Evolutionary conservation across 2,113 vertebrate species (phyloP).

Genomic region (Piaya cayana): DNA sequence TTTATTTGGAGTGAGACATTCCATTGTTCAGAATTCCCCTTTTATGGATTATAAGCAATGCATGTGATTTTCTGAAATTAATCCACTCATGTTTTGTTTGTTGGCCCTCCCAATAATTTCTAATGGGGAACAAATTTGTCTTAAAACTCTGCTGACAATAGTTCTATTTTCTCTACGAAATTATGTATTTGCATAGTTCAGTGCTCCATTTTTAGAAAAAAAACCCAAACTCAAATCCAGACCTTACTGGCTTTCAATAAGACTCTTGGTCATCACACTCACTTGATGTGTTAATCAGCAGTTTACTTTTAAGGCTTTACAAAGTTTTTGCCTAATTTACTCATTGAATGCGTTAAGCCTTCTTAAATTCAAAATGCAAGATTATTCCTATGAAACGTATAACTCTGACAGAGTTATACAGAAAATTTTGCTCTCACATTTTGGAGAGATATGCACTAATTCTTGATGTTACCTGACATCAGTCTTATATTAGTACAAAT

Average conservation of each 20-base stretch:
- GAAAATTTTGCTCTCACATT: background rate
- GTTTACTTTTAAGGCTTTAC: background rate
- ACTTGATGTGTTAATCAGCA: background rate
- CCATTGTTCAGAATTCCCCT: slow-evolving; percentile 32
- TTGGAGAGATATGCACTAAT: background rate
- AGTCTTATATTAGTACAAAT: background rate
- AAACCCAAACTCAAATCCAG: background rate
- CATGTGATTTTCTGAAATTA: slow-evolving; percentile 55
- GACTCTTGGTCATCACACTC: background rate
- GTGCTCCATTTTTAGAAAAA: background rate
- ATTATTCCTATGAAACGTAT: background rate
- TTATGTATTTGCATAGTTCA: slow-evolving; percentile 4
- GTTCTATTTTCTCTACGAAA: slow-evolving; percentile 47
- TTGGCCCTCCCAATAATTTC: slow-evolving; percentile 35
- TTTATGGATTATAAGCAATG: slow-evolving; percentile 37
- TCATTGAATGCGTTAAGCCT: background rate
- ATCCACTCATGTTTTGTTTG: slow-evolving; percentile 46
- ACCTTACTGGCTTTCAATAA: background rate
- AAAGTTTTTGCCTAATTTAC: background rate
- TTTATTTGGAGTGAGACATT: slow-evolving; percentile 12
- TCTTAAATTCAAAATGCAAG: background rate
- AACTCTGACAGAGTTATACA: background rate
- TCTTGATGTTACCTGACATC: background rate
- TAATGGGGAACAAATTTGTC: slow-evolving; percentile 46
- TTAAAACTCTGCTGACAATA: slow-evolving; percentile 54